A percentile compares a stretch with the other conserved stretches of the same genome.
Conservation (phyloP, 92 coral and sea anemone genomes). For the Palythoa grandiflora region DNA sequence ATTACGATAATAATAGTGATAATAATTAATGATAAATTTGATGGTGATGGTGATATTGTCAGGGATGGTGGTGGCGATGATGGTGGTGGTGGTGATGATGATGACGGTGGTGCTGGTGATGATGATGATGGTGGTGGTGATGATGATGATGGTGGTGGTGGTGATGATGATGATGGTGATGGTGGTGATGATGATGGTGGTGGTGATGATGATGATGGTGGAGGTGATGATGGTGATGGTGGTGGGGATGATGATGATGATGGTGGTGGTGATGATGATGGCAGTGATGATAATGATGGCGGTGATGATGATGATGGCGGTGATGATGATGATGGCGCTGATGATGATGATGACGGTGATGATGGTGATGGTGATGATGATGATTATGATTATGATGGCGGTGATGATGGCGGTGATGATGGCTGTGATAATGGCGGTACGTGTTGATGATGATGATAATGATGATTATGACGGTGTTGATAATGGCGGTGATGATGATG, state of each 20-base stretch:
- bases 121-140: no score
- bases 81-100: not conserved
- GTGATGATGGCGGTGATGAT: not conserved
- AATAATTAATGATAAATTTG: not conserved
- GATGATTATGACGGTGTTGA: no score
- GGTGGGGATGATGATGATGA: no score
- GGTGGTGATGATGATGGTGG: no score
- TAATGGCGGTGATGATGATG: no score
- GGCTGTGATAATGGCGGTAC: not conserved
- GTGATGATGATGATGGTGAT: not conserved
- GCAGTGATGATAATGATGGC: no score
- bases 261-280: no score
- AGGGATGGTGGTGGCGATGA: not conserved
- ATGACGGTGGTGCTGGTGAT: no score
- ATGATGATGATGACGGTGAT: no score
- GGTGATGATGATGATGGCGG: not conserved
- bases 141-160: not conserved
- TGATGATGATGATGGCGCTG: not conserved
- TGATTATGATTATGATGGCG: not conserved
- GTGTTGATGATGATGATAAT: not conserved
- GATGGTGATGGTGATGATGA: not conserved
- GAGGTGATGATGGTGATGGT: no score
- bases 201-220: no score
- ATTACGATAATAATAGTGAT: not conserved
- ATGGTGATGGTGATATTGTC: not conserved